Evolutionary conservation across 2,113 vertebrate species (phyloP).

Genomic region (Peromyscus californicus): DNA sequence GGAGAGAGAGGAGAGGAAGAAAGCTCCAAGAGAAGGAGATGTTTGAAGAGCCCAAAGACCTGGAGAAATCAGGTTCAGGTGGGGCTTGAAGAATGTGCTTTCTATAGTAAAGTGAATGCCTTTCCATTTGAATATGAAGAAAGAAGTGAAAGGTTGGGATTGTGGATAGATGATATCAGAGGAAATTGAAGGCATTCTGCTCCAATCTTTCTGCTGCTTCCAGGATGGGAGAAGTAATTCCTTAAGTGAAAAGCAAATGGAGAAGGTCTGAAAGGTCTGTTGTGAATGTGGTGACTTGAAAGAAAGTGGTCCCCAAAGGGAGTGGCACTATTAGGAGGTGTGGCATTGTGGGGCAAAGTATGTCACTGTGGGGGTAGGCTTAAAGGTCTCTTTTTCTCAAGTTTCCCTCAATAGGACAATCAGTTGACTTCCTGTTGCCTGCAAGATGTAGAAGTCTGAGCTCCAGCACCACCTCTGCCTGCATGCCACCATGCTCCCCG

Average conservation of each 20-base stretch:
- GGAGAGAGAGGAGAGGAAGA: not conserved
- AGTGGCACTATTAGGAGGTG: too few relatives aligned
- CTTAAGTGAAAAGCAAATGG: not conserved
- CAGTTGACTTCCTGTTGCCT: too few relatives aligned
- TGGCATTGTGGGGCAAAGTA: too few relatives aligned
- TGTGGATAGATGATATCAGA: not conserved
- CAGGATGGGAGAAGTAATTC: not conserved
- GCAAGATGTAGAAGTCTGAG: too few relatives aligned
- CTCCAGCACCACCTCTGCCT: too few relatives aligned
- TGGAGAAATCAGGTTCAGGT: not conserved
- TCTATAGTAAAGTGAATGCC: not conserved
- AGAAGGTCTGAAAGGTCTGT: not conserved
- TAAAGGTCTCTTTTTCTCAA: too few relatives aligned
- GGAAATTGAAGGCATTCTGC: not conserved
- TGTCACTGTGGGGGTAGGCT: too few relatives aligned
- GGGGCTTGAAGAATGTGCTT: not conserved
- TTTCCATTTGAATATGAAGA: constrained; percentile 26
- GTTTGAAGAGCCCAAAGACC: not conserved
- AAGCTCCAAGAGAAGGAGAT: not conserved
- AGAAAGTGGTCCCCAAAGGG: too few relatives aligned
- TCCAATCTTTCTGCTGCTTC: not conserved
- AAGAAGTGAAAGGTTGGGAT: not conserved
- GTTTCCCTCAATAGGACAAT: too few relatives aligned
- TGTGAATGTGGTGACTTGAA: too few relatives aligned
- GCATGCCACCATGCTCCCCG: too few relatives aligned